These are phyloP conservation scores for Apis florea DNA, from an alignment of 1,140 invertebrate genomes.

Conservation along the genomic window DNA sequence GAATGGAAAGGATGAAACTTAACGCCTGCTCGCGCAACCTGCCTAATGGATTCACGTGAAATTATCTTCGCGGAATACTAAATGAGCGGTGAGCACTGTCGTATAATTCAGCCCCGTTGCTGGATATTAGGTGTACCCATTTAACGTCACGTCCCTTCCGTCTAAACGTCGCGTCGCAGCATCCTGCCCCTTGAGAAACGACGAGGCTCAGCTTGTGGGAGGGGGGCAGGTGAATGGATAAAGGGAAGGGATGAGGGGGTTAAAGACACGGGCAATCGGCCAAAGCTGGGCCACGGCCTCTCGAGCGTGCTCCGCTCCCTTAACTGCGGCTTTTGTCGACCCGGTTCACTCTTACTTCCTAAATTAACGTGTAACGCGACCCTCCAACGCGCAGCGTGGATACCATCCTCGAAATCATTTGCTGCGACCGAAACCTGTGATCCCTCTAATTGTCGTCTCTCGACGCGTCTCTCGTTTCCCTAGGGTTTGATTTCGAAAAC, in stretches of 20 bases:
- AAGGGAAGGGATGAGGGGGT: constrained; percentile 23
- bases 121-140: constrained; percentile 67
- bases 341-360: constrained; percentile 44
- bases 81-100: constrained; percentile 67
- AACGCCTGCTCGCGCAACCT: constrained; percentile 35
- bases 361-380: constrained; percentile 61
- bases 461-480: too few relatives aligned
- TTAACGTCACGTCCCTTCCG: constrained; percentile 66
- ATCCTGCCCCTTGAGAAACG: constrained; percentile 51
- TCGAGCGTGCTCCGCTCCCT: constrained; percentile 44
- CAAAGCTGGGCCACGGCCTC: constrained; percentile 47
- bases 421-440: too few relatives aligned
- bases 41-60: constrained; percentile 64
- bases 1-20: constrained; percentile 44
- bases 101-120: constrained; percentile 62
- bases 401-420: background rate
- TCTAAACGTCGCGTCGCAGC: constrained; percentile 54
- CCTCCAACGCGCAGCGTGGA: constrained; percentile 6
- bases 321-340: constrained; percentile 50
- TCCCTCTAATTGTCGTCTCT: constrained; percentile 7
- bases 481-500: too few relatives aligned
- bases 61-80: constrained; percentile 68
- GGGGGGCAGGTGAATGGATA: background rate
- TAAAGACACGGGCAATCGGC: constrained; percentile 64
- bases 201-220: background rate